phyloP scores from a whole-genome alignment of 2,888 invertebrate species.

The Phortica magna region DNA sequence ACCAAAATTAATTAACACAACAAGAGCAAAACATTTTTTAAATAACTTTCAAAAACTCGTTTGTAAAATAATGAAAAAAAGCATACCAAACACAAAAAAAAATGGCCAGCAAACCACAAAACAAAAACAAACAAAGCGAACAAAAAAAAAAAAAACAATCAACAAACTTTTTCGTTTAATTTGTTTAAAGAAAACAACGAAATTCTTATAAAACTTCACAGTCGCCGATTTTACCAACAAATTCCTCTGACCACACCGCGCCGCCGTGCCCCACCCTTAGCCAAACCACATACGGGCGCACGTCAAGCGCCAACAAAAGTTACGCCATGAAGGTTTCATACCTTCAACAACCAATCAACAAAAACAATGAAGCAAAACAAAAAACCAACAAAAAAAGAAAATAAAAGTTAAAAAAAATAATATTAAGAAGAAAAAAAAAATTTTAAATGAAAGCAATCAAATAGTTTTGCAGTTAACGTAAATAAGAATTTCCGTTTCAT shows the following conservation, averaged over 20 bases:
- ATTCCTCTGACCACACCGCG: too few species aligned
- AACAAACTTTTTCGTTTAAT: conserved; percentile 25
- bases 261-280: too few species aligned
- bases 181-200: conserved; percentile 42
- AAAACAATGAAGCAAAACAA: conserved; percentile 25
- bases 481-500: conserved; percentile 23
- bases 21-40: too few species aligned
- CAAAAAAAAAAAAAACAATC: conserved; percentile 66
- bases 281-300: too few species aligned
- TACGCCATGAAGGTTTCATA: too few species aligned
- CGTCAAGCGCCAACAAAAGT: too few species aligned
- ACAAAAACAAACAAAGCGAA: conserved; percentile 51
- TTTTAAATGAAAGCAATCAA: conserved; percentile 9
- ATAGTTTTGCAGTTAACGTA: conserved; percentile 21
- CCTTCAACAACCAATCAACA: background rate
- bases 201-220: conserved; percentile 39
- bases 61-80: conserved; percentile 11
- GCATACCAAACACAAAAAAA: background rate
- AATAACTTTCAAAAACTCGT: too few species aligned
- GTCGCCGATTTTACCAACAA: conserved; percentile 21
- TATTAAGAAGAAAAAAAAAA: background rate
- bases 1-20: too few species aligned
- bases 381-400: conserved; percentile 10
- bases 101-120: conserved; percentile 26
- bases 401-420: background rate